Conservation (phyloP, 2,113 vertebrate species). For the Vombatus ursinus region DNA sequence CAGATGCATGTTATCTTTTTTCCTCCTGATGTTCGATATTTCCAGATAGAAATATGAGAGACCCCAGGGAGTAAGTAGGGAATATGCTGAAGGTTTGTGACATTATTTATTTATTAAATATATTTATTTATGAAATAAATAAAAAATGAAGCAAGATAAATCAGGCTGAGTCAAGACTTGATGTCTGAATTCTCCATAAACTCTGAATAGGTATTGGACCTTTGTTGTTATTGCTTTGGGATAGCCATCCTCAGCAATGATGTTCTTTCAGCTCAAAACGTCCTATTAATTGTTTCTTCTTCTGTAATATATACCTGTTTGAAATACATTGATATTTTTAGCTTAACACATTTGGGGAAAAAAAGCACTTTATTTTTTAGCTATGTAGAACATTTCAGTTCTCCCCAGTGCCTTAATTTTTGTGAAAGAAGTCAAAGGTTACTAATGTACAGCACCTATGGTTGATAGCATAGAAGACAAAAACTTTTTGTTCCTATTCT, state of each 20-base stretch:
- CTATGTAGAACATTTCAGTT: not conserved
- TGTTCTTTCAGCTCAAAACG: not conserved
- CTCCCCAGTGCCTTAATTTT: slow-evolving; percentile 19
- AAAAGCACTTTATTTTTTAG: slow-evolving; percentile 7
- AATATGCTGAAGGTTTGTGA: slow-evolving; percentile 64
- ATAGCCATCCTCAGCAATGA: slow-evolving; percentile 26
- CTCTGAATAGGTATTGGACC: slow-evolving; percentile 41
- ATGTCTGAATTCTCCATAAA: slow-evolving; percentile 66
- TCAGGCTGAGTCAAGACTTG: slow-evolving; percentile 49
- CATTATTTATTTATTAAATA: slow-evolving; percentile 78
- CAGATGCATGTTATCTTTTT: not conserved
- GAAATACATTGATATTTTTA: slow-evolving; percentile 16
- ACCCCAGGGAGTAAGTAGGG: slow-evolving; percentile 38
- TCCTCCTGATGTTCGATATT: slow-evolving; percentile 11
- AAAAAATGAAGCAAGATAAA: slow-evolving; percentile 70
- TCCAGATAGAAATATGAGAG: slow-evolving; percentile 43
- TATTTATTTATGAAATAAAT: slow-evolving; percentile 77
- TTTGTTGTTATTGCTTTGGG: slow-evolving; percentile 26
- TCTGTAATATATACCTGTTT: slow-evolving; percentile 1
- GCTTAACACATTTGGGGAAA: not conserved
- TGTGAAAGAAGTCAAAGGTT: slow-evolving; percentile 29
- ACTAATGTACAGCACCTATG: slow-evolving; percentile 11
- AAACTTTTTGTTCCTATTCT: slow-evolving; percentile 21
- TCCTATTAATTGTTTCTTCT: not conserved
- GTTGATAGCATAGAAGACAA: not conserved